Evolutionary conservation across 2,797 vertebrate genomes (phyloP), one percentile per base, ranked within the genome.

Genomic region (Echiichthys vipera): DNA sequence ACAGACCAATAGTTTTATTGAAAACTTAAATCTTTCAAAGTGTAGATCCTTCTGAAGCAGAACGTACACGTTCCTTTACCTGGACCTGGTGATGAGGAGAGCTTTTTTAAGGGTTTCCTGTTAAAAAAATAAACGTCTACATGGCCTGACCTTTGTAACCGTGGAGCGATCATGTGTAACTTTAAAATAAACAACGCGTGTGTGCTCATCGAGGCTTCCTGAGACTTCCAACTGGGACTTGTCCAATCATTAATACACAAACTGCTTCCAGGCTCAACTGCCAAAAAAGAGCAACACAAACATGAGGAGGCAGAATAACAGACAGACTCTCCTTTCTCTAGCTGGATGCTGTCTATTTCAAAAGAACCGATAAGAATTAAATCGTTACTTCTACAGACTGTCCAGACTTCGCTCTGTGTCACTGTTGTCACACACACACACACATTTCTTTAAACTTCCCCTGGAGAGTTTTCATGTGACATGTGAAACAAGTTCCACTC

Each of bases 231-330:
- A 45, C 17, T 2, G 30, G 6, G 5, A 30, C 34, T n/a, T 10
- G n/a, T 27, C 49, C n/a, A 20, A 15, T 66, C 22, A 9, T 5
- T 46, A 43, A 34, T 2, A 13, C 5, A 49, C 45, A 29, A 43
- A 58, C 51, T 4, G 68, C 29, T 64, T 43, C 30, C 43, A 32
- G 47, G 29, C 51, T 30, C 47, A 29, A 39, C 50, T n/a, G 40
- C 27, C 46, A 46, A 20, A 53, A n/a, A 24, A 5, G 30, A 61
- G 40, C 34, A 12, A 15, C 11, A 20, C 45, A 46, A 51, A 50
- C 13, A 47, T 0, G 14, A 24, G 25, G 10, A 55, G 46, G 1
- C 24, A 15, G 10, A 39, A 20, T 0, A 25, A 51, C 17, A 45
- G 29, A 25, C 56, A n/a, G 7, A 50, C 55, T 13, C 34, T 37